Percentiles rank a stretch among this genome's conserved stretches.
These are phyloP conservation scores for Euplagia quadripunctaria DNA, from an alignment of 2,888 invertebrate genomes.

Conservation along the genomic window DNA sequence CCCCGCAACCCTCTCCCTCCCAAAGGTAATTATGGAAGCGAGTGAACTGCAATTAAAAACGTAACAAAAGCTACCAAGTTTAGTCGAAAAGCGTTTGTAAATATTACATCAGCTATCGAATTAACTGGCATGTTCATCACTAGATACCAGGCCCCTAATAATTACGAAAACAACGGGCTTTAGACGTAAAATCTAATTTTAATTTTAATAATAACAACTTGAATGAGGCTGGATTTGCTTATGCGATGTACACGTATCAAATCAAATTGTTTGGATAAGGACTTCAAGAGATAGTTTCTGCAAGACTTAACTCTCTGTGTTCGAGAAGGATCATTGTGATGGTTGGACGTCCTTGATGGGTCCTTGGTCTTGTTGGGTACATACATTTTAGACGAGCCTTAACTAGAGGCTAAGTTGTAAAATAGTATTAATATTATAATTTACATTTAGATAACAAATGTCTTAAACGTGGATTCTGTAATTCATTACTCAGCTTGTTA, in stretches of 20 bases:
- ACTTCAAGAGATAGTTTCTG: background rate
- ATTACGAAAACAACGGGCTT: constrained; percentile 77
- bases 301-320: background rate
- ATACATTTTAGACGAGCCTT: too few relatives aligned
- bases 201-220: constrained; percentile 80
- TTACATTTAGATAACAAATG: too few relatives aligned
- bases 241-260: background rate
- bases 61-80: constrained; percentile 83
- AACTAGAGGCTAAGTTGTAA: too few relatives aligned
- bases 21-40: constrained; percentile 84
- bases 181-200: constrained; percentile 81
- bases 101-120: constrained; percentile 83
- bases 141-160: constrained; percentile 63
- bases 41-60: constrained; percentile 85
- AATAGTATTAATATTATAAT: too few relatives aligned
- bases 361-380: too few relatives aligned
- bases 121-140: constrained; percentile 68
- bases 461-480: too few relatives aligned
- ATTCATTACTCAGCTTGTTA: too few relatives aligned
- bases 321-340: too few relatives aligned
- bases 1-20: constrained; percentile 73
- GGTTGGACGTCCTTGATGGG: too few relatives aligned
- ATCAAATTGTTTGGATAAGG: too few relatives aligned
- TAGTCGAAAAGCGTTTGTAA: constrained; percentile 76
- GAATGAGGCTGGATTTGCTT: constrained; percentile 52